Evolutionary conservation across 2,797 vertebrate species (phyloP).

Genomic region (Spondyliosoma cantharus): DNA sequence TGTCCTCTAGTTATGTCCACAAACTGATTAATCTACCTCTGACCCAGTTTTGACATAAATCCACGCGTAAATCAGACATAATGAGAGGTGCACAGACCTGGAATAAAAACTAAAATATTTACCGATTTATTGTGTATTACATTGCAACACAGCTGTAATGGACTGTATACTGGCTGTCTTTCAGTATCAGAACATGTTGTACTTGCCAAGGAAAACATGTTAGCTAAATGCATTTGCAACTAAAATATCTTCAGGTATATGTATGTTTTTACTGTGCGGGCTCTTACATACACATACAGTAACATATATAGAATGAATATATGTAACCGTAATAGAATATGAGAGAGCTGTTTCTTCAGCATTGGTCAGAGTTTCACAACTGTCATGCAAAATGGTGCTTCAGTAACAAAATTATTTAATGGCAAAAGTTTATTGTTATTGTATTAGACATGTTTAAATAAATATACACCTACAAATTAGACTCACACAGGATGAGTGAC

Average conservation of each 20-base stretch:
- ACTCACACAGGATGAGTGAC: background rate
- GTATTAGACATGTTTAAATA: too few species aligned
- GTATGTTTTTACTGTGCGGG: constrained; percentile 30
- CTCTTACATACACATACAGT: constrained; percentile 29
- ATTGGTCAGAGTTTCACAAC: background rate
- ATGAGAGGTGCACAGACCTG: background rate
- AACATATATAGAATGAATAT: constrained; percentile 26
- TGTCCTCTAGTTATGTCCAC: constrained; percentile 1
- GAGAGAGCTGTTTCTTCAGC: constrained; percentile 11
- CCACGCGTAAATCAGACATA: constrained; percentile 1
- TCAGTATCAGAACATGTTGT: constrained; percentile 40
- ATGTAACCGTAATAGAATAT: constrained; percentile 23
- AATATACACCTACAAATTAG: background rate
- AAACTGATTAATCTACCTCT: background rate
- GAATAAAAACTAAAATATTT: constrained; percentile 5
- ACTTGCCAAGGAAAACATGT: constrained; percentile 44
- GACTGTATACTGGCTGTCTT: constrained; percentile 10
- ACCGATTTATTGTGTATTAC: background rate
- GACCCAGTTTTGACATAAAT: background rate
- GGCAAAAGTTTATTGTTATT: background rate
- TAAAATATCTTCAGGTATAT: constrained; percentile 52
- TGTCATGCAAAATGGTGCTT: constrained; percentile 1
- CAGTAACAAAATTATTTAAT: background rate
- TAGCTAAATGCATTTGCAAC: constrained; percentile 25
- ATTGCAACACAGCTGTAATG: background rate